phyloP scores from a whole-genome alignment of 2,113 vertebrate genomes.

The Callocephalon fimbriatum region DNA sequence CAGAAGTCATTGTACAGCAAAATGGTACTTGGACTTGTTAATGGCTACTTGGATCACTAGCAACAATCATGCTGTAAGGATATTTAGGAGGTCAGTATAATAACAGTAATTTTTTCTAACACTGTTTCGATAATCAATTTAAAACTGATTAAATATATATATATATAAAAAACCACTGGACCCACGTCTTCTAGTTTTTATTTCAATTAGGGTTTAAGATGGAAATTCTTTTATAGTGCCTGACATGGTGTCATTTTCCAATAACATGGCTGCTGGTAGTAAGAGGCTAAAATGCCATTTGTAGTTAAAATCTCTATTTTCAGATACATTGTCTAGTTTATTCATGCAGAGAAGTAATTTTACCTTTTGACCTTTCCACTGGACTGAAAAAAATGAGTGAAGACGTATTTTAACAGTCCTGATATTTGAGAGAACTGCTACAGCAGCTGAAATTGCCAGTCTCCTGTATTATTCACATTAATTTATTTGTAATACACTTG shows the following conservation, averaged over 20 bases:
- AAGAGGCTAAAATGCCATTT: conserved; percentile 23
- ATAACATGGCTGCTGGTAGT: neutral
- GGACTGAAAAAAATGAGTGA: conserved; percentile 19
- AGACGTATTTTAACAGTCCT: neutral
- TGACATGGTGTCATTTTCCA: conserved; percentile 32
- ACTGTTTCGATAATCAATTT: neutral
- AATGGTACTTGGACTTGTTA: neutral
- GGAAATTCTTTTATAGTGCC: neutral
- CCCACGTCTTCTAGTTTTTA: neutral
- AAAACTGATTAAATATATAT: neutral
- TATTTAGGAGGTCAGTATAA: neutral
- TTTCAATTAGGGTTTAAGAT: neutral
- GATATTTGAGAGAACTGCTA: neutral
- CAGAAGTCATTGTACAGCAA: neutral
- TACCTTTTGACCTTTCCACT: conserved; percentile 49
- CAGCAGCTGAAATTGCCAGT: neutral
- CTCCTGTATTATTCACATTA: neutral
- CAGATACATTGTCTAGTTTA: conserved; percentile 27
- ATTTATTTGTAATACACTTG: neutral
- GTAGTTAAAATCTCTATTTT: conserved; percentile 56
- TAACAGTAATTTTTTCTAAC: neutral
- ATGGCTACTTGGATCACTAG: neutral
- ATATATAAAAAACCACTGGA: neutral
- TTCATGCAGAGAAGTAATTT: conserved; percentile 51
- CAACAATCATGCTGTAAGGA: neutral